phyloP scores from a whole-genome alignment of 2,113 vertebrate species.

The Xenopus tropicalis region DNA sequence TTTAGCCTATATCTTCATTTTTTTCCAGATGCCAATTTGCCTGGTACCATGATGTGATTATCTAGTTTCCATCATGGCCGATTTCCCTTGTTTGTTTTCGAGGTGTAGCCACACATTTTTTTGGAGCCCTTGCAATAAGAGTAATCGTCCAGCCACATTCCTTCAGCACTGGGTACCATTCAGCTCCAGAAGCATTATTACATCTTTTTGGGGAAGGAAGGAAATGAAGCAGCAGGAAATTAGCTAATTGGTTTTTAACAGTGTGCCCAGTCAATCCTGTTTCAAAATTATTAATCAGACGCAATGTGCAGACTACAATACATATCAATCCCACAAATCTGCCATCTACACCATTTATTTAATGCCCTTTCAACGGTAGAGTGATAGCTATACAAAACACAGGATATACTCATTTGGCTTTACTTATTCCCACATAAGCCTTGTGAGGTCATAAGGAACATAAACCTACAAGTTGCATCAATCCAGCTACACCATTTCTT shows the following conservation, averaged over 20 bases:
- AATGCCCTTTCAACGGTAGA: slow-evolving; percentile 35
- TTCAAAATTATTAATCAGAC: slow-evolving; percentile 42
- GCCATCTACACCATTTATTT: slow-evolving; percentile 38
- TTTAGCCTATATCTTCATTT: not conserved
- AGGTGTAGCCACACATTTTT: slow-evolving; percentile 30
- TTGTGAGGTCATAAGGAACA: not conserved
- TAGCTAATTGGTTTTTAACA: slow-evolving; percentile 40
- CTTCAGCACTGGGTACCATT: slow-evolving; percentile 37
- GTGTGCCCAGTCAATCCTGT: slow-evolving; percentile 29
- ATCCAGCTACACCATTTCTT: too few species aligned
- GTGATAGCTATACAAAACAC: slow-evolving; percentile 36
- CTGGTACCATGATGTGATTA: slow-evolving; percentile 7
- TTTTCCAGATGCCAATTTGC: not conserved
- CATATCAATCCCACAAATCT: slow-evolving; percentile 37
- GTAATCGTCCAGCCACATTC: slow-evolving; percentile 33
- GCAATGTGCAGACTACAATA: slow-evolving; percentile 33
- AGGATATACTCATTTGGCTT: slow-evolving; percentile 28
- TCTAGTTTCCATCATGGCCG: slow-evolving; percentile 20
- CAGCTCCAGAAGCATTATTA: slow-evolving; percentile 21
- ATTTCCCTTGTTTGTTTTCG: slow-evolving; percentile 40
- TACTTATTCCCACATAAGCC: slow-evolving; percentile 23
- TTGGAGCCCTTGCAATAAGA: slow-evolving; percentile 9
- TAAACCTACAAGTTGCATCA: too few species aligned
- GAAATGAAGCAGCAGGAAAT: slow-evolving; percentile 40
- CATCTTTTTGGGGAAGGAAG: slow-evolving; percentile 41